Evolutionary conservation across 2,888 invertebrate species (phyloP).

Genomic region (Acanthosepion esculentum): DNA sequence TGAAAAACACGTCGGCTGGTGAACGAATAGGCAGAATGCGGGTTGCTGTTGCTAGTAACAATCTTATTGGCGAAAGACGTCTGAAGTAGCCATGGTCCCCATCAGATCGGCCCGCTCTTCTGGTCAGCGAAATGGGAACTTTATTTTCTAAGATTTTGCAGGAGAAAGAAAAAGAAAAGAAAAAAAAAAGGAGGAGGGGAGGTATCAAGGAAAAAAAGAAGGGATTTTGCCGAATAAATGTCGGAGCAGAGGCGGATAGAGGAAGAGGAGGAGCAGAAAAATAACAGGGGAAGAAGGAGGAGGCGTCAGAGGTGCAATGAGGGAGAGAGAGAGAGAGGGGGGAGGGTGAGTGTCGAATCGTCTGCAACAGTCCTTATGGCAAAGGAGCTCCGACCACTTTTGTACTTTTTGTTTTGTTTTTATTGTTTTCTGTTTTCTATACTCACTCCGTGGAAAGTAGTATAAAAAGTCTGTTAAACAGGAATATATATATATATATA

Average conservation of each 20-base stretch:
- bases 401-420: background rate
- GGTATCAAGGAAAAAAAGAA: too few species aligned
- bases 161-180: background rate
- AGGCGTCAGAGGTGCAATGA: background rate
- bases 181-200: background rate
- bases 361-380: background rate
- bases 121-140: background rate
- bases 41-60: background rate
- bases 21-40: background rate
- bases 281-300: background rate
- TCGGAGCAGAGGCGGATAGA: background rate
- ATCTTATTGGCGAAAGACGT: background rate
- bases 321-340: background rate
- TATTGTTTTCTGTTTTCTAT: too few species aligned
- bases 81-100: too few species aligned
- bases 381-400: background rate
- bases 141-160: constrained; percentile 2
- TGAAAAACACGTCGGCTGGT: too few species aligned
- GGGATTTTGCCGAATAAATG: background rate
- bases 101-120: constrained; percentile 3
- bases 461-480: too few species aligned
- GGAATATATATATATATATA: too few species aligned
- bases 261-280: background rate
- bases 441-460: too few species aligned
- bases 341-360: background rate